Percentiles rank a stretch among this genome's conserved stretches.
Conservation (phyloP, 2,797 vertebrate species). For the Leptatherina wallacei region DNA sequence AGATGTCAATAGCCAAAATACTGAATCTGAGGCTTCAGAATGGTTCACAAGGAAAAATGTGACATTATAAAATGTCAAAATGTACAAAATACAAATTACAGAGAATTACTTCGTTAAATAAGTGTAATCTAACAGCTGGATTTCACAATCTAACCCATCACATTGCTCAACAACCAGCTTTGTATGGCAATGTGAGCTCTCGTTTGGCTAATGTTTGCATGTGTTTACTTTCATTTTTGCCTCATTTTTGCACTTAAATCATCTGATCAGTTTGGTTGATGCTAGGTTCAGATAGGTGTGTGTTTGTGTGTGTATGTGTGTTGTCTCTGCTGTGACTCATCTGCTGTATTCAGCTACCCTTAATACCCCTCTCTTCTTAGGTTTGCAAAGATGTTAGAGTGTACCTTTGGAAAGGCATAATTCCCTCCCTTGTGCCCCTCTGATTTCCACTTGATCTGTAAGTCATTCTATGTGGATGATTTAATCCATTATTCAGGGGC, state of each 20-base stretch:
- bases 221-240: conserved; percentile 1
- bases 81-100: not conserved
- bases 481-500: conserved; percentile 20
- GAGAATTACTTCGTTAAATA: not conserved
- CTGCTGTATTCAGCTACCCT: conserved; percentile 8
- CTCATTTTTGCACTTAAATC: conserved; percentile 6
- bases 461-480: conserved; percentile 9
- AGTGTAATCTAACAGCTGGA: not conserved
- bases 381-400: conserved; percentile 13
- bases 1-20: not conserved
- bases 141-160: not conserved
- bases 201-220: not conserved
- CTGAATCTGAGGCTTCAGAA: not conserved
- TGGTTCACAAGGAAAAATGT: not conserved
- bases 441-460: conserved; percentile 18
- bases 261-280: not conserved
- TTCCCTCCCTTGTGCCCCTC: conserved; percentile 1
- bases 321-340: conserved; percentile 6
- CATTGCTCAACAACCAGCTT: not conserved
- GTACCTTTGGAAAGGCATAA: conserved; percentile 13
- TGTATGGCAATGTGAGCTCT: not conserved
- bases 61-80: not conserved
- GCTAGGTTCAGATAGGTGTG: not conserved
- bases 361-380: conserved; percentile 18
- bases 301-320: not conserved